Evolutionary conservation across 2,113 vertebrate species (phyloP).

Genomic region (Pachypanchax playfairii): DNA sequence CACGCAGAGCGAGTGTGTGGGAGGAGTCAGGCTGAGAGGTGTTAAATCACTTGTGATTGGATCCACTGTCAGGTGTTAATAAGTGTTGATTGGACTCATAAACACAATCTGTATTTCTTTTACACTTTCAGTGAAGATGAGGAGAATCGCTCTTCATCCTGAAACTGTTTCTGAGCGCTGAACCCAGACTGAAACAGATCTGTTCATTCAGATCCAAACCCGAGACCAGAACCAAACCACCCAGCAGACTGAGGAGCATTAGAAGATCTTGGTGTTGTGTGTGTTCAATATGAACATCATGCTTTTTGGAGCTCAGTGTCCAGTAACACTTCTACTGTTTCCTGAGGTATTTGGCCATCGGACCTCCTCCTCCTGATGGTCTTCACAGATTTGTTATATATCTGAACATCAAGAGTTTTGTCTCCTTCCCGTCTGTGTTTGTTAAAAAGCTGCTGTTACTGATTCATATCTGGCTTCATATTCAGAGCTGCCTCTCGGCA

Average conservation of each 20-base stretch:
- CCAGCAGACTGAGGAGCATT: background rate
- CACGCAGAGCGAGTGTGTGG: background rate
- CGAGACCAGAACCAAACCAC: background rate
- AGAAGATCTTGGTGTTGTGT: no score
- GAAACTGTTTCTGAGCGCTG: background rate
- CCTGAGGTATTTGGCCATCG: background rate
- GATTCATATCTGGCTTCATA: conserved; percentile 25
- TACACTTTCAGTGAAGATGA: background rate
- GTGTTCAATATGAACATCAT: no score
- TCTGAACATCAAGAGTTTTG: background rate
- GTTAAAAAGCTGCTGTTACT: conserved; percentile 3
- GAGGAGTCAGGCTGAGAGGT: background rate
- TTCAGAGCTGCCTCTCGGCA: background rate
- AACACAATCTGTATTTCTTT: no score
- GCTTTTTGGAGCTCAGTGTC: no score
- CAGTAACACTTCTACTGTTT: no score
- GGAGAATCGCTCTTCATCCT: background rate
- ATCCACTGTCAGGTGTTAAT: conserved; percentile 4
- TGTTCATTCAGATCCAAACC: background rate
- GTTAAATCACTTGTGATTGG: background rate
- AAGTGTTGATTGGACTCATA: conserved; percentile 21
- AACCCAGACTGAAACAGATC: no score
- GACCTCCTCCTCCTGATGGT: conserved; percentile 7
- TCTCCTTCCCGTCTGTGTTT: conserved; percentile 14
- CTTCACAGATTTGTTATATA: background rate